phyloP scores from a whole-genome alignment of 35 echinoderm and acorn worm species.

The Diadema setosum region DNA sequence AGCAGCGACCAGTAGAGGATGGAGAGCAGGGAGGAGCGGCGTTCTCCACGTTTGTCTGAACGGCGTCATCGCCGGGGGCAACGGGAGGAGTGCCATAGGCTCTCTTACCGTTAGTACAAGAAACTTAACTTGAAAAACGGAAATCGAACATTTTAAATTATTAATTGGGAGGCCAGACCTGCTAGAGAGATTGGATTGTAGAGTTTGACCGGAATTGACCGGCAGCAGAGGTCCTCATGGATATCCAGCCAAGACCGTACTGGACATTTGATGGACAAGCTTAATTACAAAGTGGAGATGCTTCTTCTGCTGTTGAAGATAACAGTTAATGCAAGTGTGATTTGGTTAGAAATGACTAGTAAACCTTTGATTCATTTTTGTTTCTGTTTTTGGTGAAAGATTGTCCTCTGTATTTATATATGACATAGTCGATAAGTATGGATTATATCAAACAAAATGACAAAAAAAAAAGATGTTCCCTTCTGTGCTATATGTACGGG shows the following conservation, averaged over 20 bases:
- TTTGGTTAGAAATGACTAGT: neutral
- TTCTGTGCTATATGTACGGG: neutral
- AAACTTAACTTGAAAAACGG: neutral
- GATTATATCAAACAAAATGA: no score
- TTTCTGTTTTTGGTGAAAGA: neutral
- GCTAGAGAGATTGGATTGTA: no score
- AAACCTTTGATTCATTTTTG: no score
- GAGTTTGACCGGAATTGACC: no score
- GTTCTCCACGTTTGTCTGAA: constrained; percentile 82
- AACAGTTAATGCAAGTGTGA: neutral
- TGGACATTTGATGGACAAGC: no score
- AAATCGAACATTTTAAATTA: neutral
- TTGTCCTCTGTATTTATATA: neutral
- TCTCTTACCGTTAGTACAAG: no score
- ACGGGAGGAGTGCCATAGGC: no score
- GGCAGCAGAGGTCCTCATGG: no score
- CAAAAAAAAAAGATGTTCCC: no score
- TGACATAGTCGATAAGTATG: no score
- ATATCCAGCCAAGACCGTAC: no score
- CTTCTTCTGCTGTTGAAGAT: neutral
- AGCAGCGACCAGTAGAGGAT: constrained; percentile 34
- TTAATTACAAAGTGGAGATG: no score
- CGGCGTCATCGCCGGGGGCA: neutral
- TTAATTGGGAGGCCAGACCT: neutral
- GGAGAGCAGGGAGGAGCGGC: constrained; percentile 45